These are phyloP conservation scores for Oscarella lobularis DNA, from an alignment of 37 sponge, comb jelly and placozoan genomes.

Conservation along the genomic window DNA sequence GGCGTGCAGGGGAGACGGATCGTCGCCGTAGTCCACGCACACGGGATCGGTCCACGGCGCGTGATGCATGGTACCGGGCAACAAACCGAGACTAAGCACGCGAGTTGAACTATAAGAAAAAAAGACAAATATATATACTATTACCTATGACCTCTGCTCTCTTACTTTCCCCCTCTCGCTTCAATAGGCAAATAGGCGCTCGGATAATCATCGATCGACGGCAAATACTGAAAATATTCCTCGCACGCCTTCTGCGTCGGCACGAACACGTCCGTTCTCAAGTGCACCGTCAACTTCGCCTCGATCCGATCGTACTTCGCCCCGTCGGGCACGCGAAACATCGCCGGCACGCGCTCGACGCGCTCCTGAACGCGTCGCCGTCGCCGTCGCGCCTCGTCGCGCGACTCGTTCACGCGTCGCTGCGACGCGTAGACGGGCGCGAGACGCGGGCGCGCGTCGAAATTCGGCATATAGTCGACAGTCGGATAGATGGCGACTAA, in stretches of 20 bases:
- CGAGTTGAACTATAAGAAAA: not conserved
- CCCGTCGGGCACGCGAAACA: not conserved
- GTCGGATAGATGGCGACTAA: not conserved
- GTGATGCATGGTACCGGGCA: not conserved
- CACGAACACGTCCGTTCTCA: not conserved
- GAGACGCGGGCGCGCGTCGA: not conserved
- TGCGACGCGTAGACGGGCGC: not conserved
- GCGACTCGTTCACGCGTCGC: not conserved
- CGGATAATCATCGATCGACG: conserved; percentile 8
- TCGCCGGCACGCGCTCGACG: not conserved
- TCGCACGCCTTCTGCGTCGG: not conserved
- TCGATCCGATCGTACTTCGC: not conserved
- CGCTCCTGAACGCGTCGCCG: not conserved
- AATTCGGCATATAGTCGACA: not conserved
- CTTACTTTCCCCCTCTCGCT: conserved; percentile 48
- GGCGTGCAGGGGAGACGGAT: conserved; percentile 56
- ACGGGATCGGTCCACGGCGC: not conserved
- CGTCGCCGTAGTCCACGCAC: conserved; percentile 22
- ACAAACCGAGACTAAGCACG: not conserved
- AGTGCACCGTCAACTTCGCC: not conserved
- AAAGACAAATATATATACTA: conserved; percentile 1
- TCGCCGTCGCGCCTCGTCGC: not conserved
- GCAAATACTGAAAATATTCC: not conserved
- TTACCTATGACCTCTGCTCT: conserved; percentile 6
- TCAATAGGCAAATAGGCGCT: conserved; percentile 59